Conservation (phyloP, 2,797 vertebrate genomes). For the Malurus splendens region DNA sequence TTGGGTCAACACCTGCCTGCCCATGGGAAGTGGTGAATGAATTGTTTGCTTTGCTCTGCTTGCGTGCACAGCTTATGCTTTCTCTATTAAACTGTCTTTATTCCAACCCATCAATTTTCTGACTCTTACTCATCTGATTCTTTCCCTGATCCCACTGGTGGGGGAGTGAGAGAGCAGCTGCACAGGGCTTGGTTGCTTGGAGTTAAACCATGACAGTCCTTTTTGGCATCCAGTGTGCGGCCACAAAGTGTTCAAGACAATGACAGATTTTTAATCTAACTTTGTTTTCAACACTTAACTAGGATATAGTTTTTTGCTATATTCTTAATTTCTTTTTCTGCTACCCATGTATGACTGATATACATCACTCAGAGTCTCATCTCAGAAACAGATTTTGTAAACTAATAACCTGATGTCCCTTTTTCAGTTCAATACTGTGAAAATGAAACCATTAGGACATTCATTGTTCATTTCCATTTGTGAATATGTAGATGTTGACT, state of each 20-base stretch:
- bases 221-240: background rate
- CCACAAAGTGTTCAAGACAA: background rate
- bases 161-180: background rate
- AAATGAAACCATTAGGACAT: background rate
- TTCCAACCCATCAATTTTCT: background rate
- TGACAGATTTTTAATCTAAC: background rate
- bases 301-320: background rate
- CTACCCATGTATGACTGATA: background rate
- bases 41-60: background rate
- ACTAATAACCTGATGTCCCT: background rate
- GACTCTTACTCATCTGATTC: background rate
- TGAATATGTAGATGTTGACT: background rate
- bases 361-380: background rate
- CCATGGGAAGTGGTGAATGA: background rate
- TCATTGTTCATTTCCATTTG: background rate
- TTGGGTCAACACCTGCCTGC: background rate
- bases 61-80: background rate
- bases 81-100: background rate
- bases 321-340: background rate
- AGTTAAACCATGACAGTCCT: background rate
- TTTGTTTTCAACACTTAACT: background rate
- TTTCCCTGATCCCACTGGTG: accelerated
- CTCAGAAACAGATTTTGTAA: background rate
- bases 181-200: accelerated
- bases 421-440: background rate